Evolutionary conservation across 2,797 vertebrate species (phyloP).

Genomic region (Poecilia picta): DNA sequence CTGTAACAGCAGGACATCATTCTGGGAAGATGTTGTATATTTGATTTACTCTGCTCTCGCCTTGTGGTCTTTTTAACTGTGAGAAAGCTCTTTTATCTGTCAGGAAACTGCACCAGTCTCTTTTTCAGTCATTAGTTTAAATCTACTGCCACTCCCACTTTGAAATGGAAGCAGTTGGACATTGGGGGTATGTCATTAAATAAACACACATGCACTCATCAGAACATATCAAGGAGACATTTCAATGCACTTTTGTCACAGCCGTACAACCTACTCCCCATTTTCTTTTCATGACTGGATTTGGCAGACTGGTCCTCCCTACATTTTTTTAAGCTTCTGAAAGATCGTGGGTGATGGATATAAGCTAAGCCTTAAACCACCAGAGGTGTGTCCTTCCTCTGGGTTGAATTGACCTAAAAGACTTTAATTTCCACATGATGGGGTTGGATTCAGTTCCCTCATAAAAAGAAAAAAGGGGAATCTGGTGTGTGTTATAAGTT

Average conservation of each 20-base stretch:
- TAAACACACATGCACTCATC: constrained; percentile 17
- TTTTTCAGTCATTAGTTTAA: constrained; percentile 52
- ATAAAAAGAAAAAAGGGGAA: constrained; percentile 38
- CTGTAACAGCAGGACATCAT: constrained; percentile 3
- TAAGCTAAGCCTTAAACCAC: constrained; percentile 44
- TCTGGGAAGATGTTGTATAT: constrained; percentile 45
- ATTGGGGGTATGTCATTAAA: constrained; percentile 30
- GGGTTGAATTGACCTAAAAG: constrained; percentile 31
- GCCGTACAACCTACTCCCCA: constrained; percentile 8
- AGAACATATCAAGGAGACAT: background rate
- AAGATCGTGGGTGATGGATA: constrained; percentile 48
- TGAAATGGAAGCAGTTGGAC: constrained; percentile 33
- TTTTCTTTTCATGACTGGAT: constrained; percentile 29
- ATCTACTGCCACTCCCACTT: constrained; percentile 45
- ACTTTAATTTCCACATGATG: constrained; percentile 55
- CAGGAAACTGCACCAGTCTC: constrained; percentile 59
- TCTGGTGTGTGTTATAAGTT: constrained; percentile 62
- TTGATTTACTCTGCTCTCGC: constrained; percentile 24
- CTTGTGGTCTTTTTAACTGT: constrained; percentile 18
- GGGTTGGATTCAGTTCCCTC: constrained; percentile 43
- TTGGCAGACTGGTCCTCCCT: constrained; percentile 33
- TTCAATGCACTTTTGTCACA: constrained; percentile 9
- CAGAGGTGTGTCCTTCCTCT: constrained; percentile 54
- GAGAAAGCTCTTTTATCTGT: constrained; percentile 56
- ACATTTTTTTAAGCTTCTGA: constrained; percentile 35